Conservation (phyloP, 2,797 vertebrate species). For the Thamnophis elegans region DNA sequence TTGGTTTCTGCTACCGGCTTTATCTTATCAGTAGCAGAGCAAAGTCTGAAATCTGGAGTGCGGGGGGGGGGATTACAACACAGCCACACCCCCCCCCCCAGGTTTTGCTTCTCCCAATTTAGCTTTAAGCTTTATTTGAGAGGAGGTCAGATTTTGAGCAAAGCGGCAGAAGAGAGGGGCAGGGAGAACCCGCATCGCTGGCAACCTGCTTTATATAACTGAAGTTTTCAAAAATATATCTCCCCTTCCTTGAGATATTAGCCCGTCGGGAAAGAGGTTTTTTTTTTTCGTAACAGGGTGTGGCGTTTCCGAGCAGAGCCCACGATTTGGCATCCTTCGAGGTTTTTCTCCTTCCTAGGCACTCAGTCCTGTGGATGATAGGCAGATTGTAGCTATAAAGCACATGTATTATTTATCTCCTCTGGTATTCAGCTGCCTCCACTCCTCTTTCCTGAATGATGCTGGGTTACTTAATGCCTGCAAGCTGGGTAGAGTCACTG, state of each 20-base stretch:
- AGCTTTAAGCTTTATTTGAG: neutral
- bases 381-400: constrained; percentile 2
- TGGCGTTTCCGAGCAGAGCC: neutral
- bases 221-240: neutral
- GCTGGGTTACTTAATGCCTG: neutral
- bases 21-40: neutral
- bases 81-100: neutral
- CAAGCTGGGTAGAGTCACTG: neutral
- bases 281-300: neutral
- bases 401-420: constrained; percentile 35
- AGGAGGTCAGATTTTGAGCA: neutral
- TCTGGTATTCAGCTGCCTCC: neutral
- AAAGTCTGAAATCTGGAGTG: neutral
- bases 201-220: neutral
- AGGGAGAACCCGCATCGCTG: neutral
- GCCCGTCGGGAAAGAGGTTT: no score
- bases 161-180: neutral
- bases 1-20: neutral
- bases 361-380: neutral
- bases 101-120: neutral
- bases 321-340: neutral
- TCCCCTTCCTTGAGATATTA: neutral
- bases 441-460: constrained; percentile 11
- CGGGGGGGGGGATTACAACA: neutral
- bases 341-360: no score